Percentiles rank a stretch among this genome's conserved stretches.
Conservation (phyloP, 2,797 vertebrate species). For the Mormyrus hasselquistii region DNA sequence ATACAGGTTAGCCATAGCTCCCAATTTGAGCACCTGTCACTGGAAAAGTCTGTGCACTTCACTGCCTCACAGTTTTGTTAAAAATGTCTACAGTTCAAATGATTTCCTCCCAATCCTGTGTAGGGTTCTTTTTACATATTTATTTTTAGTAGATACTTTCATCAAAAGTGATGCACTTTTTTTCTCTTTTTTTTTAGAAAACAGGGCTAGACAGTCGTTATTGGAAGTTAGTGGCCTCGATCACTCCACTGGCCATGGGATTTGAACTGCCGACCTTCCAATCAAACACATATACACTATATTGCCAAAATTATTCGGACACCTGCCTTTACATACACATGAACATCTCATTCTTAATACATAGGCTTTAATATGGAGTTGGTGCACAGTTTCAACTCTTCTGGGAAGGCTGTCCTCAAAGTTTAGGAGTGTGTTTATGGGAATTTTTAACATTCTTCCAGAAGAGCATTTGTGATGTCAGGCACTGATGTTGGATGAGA, state of each 20-base stretch:
- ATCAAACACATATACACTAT: background rate
- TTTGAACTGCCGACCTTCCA: background rate
- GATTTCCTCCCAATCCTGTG: background rate
- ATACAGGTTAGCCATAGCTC: background rate
- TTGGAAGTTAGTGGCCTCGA: background rate
- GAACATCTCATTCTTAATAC: no score
- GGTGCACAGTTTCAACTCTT: no score
- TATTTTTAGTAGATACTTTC: background rate
- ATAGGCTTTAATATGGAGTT: no score
- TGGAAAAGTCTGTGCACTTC: background rate
- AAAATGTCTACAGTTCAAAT: background rate
- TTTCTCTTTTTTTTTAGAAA: background rate
- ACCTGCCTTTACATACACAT: background rate
- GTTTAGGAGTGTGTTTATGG: no score
- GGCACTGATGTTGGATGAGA: no score
- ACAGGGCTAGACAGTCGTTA: background rate
- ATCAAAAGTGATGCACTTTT: background rate
- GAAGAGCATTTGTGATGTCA: no score
- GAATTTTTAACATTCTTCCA: no score
- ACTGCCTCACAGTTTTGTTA: background rate
- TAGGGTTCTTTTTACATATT: background rate
- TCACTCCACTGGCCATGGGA: background rate
- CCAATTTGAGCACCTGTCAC: background rate
- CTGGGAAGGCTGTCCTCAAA: no score
- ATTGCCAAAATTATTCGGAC: no score